These are phyloP conservation scores for Drosophila varians DNA, from an alignment of 1,140 invertebrate species.

Conservation along the genomic window DNA sequence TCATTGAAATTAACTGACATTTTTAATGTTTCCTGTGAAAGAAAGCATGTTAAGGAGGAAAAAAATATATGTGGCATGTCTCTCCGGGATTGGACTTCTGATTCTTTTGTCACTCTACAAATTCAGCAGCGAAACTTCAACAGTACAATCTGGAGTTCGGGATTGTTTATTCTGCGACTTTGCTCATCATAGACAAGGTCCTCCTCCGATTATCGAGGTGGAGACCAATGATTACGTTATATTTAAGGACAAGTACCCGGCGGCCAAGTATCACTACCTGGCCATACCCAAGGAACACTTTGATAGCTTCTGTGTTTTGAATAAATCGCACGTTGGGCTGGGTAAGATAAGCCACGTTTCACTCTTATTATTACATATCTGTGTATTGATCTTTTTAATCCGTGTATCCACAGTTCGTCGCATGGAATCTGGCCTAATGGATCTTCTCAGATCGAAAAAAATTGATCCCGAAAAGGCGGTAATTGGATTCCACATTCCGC, in stretches of 20 bases:
- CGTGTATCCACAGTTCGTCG: constrained; percentile 35
- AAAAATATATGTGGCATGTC: constrained; percentile 19
- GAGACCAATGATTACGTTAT: constrained; percentile 91
- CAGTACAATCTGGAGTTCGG: background rate
- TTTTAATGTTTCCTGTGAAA: background rate
- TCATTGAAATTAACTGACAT: background rate
- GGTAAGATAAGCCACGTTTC: constrained; percentile 84
- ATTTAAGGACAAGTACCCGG: constrained; percentile 94
- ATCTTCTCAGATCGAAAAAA: constrained; percentile 76
- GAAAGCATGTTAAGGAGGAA: constrained; percentile 7
- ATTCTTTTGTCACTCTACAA: constrained; percentile 24
- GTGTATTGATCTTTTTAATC: background rate
- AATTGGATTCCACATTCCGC: constrained; percentile 96
- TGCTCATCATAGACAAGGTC: constrained; percentile 84
- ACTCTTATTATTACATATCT: too few species aligned
- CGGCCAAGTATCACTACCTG: constrained; percentile 91
- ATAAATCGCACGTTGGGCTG: constrained; percentile 86
- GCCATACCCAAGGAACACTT: constrained; percentile 92
- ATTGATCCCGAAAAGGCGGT: constrained; percentile 86
- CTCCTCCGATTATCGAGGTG: constrained; percentile 85
- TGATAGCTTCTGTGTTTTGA: constrained; percentile 88
- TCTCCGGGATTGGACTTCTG: constrained; percentile 18
- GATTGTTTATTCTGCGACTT: constrained; percentile 90
- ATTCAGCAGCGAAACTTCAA: background rate
- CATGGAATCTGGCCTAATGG: constrained; percentile 53